Percentiles rank a stretch among this genome's conserved stretches.
Conservation (phyloP, 1,140 invertebrate genomes). For the Cydia pomonella region DNA sequence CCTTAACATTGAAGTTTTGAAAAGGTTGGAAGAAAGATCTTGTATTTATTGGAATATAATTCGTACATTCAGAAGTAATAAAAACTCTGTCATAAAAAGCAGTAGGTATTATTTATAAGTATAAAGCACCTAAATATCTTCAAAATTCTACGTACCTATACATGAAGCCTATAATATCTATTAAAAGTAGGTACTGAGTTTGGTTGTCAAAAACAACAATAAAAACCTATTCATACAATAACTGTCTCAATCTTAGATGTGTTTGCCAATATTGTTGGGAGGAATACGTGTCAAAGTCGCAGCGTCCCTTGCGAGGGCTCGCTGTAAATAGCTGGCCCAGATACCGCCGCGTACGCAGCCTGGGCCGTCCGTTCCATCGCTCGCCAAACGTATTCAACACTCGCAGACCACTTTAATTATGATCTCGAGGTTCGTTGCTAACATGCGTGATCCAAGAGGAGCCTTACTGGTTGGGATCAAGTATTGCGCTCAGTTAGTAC, state of each 20-base stretch:
- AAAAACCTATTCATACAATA: neutral
- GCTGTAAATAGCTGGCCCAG: constrained; percentile 35
- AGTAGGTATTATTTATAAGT: no score
- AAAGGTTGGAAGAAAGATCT: neutral
- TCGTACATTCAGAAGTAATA: no score
- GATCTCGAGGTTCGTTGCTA: constrained; percentile 38
- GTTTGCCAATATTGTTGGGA: constrained; percentile 25
- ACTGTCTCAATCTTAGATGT: constrained; percentile 3
- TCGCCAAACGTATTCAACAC: constrained; percentile 43
- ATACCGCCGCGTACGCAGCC: constrained; percentile 23
- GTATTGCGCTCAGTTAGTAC: neutral
- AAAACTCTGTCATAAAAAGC: no score
- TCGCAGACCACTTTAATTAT: constrained; percentile 42
- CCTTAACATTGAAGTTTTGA: neutral
- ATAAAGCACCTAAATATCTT: no score
- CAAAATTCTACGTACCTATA: no score
- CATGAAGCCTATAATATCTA: no score
- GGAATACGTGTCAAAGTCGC: constrained; percentile 34
- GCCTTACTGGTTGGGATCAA: neutral
- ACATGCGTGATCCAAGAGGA: neutral
- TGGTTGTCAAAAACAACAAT: neutral
- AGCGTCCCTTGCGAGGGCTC: constrained; percentile 22
- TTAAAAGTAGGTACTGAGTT: no score
- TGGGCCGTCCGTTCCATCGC: constrained; percentile 7
- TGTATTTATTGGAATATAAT: no score